Evolutionary conservation across 2,797 vertebrate genomes (phyloP).

Genomic region (Pangasius mekongensis): DNA sequence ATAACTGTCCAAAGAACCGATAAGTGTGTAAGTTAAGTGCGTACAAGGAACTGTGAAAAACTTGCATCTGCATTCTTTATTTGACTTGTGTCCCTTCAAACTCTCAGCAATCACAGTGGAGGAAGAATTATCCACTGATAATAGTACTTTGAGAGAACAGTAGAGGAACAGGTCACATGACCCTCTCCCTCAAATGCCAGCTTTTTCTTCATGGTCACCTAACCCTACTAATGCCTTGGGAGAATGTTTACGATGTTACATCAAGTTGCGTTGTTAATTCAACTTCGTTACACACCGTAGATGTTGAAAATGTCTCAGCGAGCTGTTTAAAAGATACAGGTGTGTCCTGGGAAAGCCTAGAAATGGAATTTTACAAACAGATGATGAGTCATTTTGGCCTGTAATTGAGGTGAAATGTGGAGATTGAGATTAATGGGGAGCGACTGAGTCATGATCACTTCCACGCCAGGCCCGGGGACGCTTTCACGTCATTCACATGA

Average conservation of each 20-base stretch:
- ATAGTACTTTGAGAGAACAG: not conserved
- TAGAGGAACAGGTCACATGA: not conserved
- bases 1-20: not conserved
- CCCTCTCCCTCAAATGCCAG: not conserved
- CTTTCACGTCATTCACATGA: not conserved
- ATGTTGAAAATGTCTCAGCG: not conserved
- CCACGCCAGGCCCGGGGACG: not conserved
- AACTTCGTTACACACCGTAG: too few species aligned
- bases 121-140: not conserved
- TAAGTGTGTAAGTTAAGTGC: not conserved
- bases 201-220: not conserved
- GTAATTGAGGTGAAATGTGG: conserved; percentile 2
- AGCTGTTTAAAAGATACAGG: not conserved
- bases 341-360: conserved; percentile 15
- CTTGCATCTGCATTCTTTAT: not conserved
- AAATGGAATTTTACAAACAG: not conserved
- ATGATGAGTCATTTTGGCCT: not conserved
- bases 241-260: not conserved
- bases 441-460: conserved; percentile 13
- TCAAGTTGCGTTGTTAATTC: not conserved
- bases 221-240: not conserved
- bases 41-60: not conserved
- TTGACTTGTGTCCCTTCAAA: not conserved
- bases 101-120: not conserved
- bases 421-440: conserved; percentile 4